Base-by-base conservation (phyloP, 2,797 vertebrate species). In the Oreochromis mossambicus region DNA sequence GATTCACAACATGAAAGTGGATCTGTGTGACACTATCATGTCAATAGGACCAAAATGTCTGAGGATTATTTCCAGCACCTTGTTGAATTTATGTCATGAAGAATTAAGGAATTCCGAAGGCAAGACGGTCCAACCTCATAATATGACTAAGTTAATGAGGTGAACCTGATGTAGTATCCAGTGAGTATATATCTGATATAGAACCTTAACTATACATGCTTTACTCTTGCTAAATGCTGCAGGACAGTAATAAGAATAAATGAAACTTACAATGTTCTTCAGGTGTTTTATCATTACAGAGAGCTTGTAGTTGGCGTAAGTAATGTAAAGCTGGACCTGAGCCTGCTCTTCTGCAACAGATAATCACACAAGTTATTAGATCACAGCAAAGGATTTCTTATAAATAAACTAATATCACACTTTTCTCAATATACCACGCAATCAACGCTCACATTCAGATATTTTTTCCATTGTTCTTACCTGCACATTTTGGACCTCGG, bases 281-380 rank as follows among this genome's bases (percentile, higher is more conserved):
- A 97, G 92, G 81, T 97, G 96, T 88, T 97, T 97, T 52, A 98
- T 93, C 93, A 97, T 86, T 77, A 97, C 87, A 1, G 95, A 97
- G 58, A 98, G 95, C 34, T 90, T 95, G 4, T 10, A 55, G 81
- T 91, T 86, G 19, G 92, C 83, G 2, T 96, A 94, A 8, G 96
- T 95, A 70, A 98, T 93, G 63, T 78, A 89, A 68, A 98, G 91
- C 91, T 97, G 97, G 85, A 97, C 96, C 90, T 96, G 96, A 76
- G 94, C 89, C 13, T 7, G 9, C 2, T 46, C 81, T 52, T 86
- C 95, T 96, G 89, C 51, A 92, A 93, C 2, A 78, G 4, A 84
- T 19, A 21, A 63, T 17, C 3, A 11, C 7, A 80, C 51, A 14
- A 85, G 21, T 26, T 12, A 58, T 4, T 13, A 73, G 84, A 58